Conservation (phyloP, 2,888 invertebrate genomes). For the Cheilosia scutellata region DNA sequence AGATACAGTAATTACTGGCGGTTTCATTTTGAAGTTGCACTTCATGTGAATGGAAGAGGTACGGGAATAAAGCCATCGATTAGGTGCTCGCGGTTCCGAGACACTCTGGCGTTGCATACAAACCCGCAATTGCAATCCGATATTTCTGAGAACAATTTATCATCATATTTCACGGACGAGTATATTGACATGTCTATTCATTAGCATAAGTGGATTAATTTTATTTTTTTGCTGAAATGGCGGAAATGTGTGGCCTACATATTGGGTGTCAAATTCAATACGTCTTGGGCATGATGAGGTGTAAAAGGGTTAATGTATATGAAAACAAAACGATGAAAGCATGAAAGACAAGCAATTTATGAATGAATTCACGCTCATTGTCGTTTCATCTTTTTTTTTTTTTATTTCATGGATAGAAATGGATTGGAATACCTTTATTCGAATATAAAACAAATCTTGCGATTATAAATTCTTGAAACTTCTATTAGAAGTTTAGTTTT, state of each 20-base stretch:
- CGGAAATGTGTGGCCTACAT: conserved; percentile 48
- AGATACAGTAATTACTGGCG: conserved; percentile 67
- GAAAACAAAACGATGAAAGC: background rate
- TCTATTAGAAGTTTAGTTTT: no score
- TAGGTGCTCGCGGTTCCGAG: conserved; percentile 52
- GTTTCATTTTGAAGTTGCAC: conserved; percentile 57
- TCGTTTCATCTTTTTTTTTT: background rate
- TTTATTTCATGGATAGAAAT: no score
- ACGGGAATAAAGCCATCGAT: conserved; percentile 56
- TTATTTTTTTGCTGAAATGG: conserved; percentile 44
- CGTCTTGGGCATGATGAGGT: conserved; percentile 25
- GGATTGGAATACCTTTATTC: no score
- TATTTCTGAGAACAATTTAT: conserved; percentile 67
- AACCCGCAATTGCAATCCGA: conserved; percentile 55
- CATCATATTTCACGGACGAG: conserved; percentile 69
- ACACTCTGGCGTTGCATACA: conserved; percentile 20
- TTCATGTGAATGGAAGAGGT: conserved; percentile 27
- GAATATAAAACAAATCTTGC: no score
- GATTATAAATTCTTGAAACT: no score
- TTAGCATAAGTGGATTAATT: conserved; percentile 15
- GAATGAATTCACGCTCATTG: background rate
- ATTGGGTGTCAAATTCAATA: conserved; percentile 44
- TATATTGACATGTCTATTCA: conserved; percentile 62
- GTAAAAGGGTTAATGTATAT: background rate
- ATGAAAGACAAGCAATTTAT: background rate